These are phyloP conservation scores for Phania funesta DNA, from an alignment of 2,888 invertebrate genomes.

Conservation along the genomic window DNA sequence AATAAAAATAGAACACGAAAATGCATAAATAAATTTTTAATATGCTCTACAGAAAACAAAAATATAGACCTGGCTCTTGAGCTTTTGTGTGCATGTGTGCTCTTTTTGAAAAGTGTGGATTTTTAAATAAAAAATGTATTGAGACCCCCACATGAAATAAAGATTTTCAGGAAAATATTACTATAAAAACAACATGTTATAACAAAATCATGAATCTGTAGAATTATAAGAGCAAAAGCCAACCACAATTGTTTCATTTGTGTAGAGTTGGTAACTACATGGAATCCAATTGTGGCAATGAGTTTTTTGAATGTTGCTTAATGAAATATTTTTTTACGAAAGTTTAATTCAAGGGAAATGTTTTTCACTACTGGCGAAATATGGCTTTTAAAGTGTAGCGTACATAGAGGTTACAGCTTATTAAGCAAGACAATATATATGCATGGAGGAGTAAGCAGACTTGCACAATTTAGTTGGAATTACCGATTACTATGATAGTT, in stretches of 20 bases:
- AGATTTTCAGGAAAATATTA: too few relatives aligned
- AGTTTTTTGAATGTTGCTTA: too few relatives aligned
- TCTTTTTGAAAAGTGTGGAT: not conserved
- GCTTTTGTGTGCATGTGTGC: not conserved
- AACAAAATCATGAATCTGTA: not conserved
- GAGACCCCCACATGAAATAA: not conserved
- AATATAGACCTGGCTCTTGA: not conserved
- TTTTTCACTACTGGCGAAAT: too few relatives aligned
- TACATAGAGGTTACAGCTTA: too few relatives aligned
- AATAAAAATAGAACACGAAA: constrained; percentile 1
- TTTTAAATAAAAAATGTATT: not conserved
- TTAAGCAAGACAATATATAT: too few relatives aligned
- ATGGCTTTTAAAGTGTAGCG: too few relatives aligned
- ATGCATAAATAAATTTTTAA: constrained; percentile 27
- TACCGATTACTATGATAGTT: too few relatives aligned
- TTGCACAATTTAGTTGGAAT: too few relatives aligned
- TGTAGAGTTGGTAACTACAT: not conserved
- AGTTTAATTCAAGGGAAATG: too few relatives aligned
- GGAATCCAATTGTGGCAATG: too few relatives aligned
- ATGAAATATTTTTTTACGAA: too few relatives aligned
- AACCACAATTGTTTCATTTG: not conserved
- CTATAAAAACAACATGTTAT: not conserved
- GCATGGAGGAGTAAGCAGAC: too few relatives aligned
- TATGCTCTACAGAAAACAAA: constrained; percentile 23
- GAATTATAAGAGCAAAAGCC: not conserved